phyloP scores from a whole-genome alignment of 2,797 vertebrate genomes.

The Balearica regulorum region DNA sequence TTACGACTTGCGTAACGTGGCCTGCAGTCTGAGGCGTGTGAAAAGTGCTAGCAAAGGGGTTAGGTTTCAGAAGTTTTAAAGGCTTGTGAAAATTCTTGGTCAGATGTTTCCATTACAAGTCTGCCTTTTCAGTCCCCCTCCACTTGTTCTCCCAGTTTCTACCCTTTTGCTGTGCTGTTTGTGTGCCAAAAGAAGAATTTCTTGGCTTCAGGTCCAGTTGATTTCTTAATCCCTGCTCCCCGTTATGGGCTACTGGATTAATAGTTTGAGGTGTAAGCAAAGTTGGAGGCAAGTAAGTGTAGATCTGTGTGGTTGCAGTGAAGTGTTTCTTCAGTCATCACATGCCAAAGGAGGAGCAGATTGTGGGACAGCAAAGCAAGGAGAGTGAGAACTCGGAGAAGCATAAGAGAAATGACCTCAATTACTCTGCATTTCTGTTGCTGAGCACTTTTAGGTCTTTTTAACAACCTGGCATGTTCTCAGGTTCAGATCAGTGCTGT shows the following conservation, averaged over 20 bases:
- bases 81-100: background rate
- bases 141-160: background rate
- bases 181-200: background rate
- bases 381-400: background rate
- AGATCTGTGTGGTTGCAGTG: background rate
- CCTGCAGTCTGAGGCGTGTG: background rate
- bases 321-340: background rate
- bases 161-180: background rate
- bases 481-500: background rate
- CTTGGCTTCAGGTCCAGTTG: background rate
- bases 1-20: background rate
- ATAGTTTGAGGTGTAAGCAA: background rate
- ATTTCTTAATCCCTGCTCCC: background rate
- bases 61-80: slow-evolving; percentile 7
- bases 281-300: background rate
- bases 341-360: background rate
- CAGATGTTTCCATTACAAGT: background rate
- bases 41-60: background rate
- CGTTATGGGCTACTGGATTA: background rate
- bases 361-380: background rate
- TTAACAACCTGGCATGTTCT: background rate
- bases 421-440: background rate
- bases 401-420: slow-evolving; percentile 5
- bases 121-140: background rate
- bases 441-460: background rate